Base-by-base conservation (phyloP, 2,797 vertebrate genomes). In the Melanogrammus aeglefinus region DNA sequence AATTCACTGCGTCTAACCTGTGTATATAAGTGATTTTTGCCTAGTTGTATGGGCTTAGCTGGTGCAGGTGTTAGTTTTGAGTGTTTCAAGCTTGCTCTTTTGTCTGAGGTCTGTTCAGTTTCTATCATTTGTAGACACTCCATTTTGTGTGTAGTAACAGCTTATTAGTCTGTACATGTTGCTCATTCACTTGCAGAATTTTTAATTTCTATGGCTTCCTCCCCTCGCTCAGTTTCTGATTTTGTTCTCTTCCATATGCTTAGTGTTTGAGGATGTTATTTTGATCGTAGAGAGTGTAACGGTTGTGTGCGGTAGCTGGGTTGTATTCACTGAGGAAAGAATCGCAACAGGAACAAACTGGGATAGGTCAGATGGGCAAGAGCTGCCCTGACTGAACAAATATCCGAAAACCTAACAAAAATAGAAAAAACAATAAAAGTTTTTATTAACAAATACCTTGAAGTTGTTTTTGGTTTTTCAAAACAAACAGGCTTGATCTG, bases 401-500 rank as follows among this genome's bases (percentile, higher is more conserved):
- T 84, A 88, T 82, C 83, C 82, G 88, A 91, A 91, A 93, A 93
- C 80, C 41, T 84, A 83, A 92, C 75, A 78, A 84, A 80, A 76
- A 92, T 90, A 73, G 83, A 88, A 91, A 93, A 94, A 95, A 94
- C 88, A 93, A 96, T 97, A 97, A 97, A 97, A 93, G 95, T 96
- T 97, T 98, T 96, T 97, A 96, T 91, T 89, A 93, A 94, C 90
- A 84, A 31, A 0, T 76, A 76, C 51, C 78, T 27, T 80, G 76
- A 77, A 13, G 74, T 82, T 38, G 87, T 0, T 2, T 78, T 86
- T 87, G 31, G 14, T 36, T 18, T 18, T 24, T 24, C 57, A 57
- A 57, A 24, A 63, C 7, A 7, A 63, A 63, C 57, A 8, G n/a
- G n/a, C n/a, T 6, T 63, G 57, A 63, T 57, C 47, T 18, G 16